These are phyloP conservation scores for Diploptera punctata DNA, from an alignment of 2,888 invertebrate species.

Conservation along the genomic window DNA sequence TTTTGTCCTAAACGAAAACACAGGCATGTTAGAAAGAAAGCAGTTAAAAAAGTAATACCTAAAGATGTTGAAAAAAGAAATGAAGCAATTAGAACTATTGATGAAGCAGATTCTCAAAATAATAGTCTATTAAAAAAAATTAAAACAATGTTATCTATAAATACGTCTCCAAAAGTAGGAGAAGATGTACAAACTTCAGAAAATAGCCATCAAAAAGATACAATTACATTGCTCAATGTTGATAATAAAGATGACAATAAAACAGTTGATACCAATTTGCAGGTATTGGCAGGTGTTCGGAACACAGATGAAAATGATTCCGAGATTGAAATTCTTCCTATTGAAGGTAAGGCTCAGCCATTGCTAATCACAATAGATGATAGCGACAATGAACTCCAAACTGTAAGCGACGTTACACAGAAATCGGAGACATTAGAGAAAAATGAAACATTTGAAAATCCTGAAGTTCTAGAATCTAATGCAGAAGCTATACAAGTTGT, in stretches of 20 bases:
- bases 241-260: too few species aligned
- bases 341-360: not conserved
- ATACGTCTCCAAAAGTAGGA: not conserved
- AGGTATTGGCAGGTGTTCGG: too few species aligned
- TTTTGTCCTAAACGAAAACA: slow-evolving; percentile 8
- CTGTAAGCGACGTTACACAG: too few species aligned
- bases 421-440: too few species aligned
- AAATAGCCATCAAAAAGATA: too few species aligned
- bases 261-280: too few species aligned
- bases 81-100: not conserved
- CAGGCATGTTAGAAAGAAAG: not conserved
- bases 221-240: too few species aligned
- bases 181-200: too few species aligned
- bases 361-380: slow-evolving; percentile 26
- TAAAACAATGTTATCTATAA: not conserved
- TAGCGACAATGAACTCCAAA: not conserved
- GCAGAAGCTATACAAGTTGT: too few species aligned
- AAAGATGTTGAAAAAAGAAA: not conserved
- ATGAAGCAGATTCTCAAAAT: too few species aligned
- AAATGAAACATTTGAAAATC: too few species aligned
- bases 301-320: not conserved
- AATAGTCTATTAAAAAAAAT: slow-evolving; percentile 7
- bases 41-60: not conserved
- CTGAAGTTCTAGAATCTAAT: too few species aligned
- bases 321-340: not conserved